phyloP scores from a whole-genome alignment of 2,113 vertebrate species.

The Glaucomys volans region DNA sequence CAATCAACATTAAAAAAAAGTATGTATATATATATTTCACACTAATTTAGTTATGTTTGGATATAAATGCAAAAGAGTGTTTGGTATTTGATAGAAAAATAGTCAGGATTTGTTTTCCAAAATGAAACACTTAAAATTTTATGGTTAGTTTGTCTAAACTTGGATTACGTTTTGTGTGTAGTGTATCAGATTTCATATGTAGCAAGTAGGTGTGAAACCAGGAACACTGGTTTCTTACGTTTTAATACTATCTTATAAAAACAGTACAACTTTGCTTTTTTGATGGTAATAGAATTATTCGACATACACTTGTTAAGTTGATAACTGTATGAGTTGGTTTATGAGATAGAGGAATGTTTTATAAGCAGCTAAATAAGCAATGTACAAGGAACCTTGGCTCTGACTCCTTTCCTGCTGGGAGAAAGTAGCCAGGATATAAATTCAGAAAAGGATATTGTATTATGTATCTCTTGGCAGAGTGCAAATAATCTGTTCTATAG shows the following conservation, averaged over 20 bases:
- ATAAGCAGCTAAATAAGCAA: not conserved
- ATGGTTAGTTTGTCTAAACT: not conserved
- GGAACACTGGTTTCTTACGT: slow-evolving; percentile 20
- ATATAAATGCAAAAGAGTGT: slow-evolving; percentile 13
- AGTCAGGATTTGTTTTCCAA: not conserved
- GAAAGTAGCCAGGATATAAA: slow-evolving; percentile 9
- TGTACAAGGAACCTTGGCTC: not conserved
- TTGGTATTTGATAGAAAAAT: slow-evolving; percentile 53
- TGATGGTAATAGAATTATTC: not conserved
- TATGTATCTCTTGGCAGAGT: not conserved
- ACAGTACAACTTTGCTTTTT: not conserved
- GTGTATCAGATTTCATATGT: slow-evolving; percentile 20
- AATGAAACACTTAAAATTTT: slow-evolving; percentile 41
- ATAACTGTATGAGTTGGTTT: slow-evolving; percentile 24
- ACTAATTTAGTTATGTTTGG: slow-evolving; percentile 58
- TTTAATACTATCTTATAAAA: slow-evolving; percentile 59
- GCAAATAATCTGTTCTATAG: slow-evolving; percentile 14
- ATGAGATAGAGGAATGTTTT: not conserved
- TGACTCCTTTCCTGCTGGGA: not conserved
- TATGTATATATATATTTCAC: slow-evolving; percentile 84
- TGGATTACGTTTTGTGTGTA: slow-evolving; percentile 37
- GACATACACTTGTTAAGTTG: not conserved
- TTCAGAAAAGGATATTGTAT: not conserved
- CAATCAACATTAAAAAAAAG: slow-evolving; percentile 91
- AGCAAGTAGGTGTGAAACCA: not conserved